Percentiles rank a stretch among this genome's conserved stretches.
These are phyloP conservation scores for Cricetomys ansorgei DNA, from an alignment of 2,113 vertebrate species.

Conservation along the genomic window DNA sequence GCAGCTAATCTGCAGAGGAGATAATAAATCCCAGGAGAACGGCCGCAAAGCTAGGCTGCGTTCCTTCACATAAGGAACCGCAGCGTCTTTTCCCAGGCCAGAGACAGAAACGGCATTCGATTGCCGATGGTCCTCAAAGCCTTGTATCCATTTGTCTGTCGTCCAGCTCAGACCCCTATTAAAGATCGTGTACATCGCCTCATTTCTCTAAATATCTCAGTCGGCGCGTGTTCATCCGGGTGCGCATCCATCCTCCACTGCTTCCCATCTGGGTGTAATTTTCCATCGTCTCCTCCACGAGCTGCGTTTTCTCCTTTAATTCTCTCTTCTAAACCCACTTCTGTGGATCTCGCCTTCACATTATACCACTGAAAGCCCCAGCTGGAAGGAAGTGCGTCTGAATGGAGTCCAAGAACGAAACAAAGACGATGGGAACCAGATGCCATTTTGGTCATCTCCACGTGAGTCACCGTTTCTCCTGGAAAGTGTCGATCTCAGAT, in stretches of 20 bases:
- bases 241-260: slow-evolving; percentile 39
- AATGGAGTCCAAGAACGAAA: slow-evolving; percentile 79
- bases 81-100: neutral
- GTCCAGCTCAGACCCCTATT: slow-evolving; percentile 23
- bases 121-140: neutral
- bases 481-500: slow-evolving; percentile 64
- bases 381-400: slow-evolving; percentile 84
- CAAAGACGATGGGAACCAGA: slow-evolving; percentile 82
- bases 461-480: slow-evolving; percentile 79
- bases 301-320: slow-evolving; percentile 78
- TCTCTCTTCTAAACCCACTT: slow-evolving; percentile 80
- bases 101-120: slow-evolving; percentile 13
- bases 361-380: slow-evolving; percentile 80
- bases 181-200: slow-evolving; percentile 8
- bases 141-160: neutral
- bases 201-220: slow-evolving; percentile 58
- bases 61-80: slow-evolving; percentile 18
- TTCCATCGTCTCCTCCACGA: slow-evolving; percentile 68
- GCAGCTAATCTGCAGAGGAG: neutral
- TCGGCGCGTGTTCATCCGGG: neutral
- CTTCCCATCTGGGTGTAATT: slow-evolving; percentile 82
- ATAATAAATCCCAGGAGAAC: neutral
- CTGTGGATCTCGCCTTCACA: slow-evolving; percentile 81
- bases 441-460: slow-evolving; percentile 75
- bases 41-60: neutral